A percentile compares a stretch with the other conserved stretches of the same genome.
Evolutionary conservation across 1,140 invertebrate genomes (phyloP).

Genomic region (Drosophila chauvacae): DNA sequence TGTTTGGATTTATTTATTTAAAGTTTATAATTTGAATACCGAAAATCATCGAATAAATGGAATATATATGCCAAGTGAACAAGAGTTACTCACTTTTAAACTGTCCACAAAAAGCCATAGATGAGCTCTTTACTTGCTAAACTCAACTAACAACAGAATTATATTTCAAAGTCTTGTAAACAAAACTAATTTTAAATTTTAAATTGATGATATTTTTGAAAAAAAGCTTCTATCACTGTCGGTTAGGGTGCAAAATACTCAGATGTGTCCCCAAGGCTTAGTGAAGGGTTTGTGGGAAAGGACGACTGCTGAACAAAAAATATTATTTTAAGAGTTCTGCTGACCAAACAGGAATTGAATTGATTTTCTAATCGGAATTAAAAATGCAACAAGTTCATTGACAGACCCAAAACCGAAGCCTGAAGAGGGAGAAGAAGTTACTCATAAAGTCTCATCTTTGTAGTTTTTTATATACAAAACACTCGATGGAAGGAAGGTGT

Average conservation of each 20-base stretch:
- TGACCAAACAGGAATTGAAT: constrained; percentile 57
- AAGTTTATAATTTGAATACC: constrained; percentile 39
- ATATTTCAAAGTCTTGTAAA: neutral
- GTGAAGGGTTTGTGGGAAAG: constrained; percentile 10
- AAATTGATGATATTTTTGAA: constrained; percentile 1
- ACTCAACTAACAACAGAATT: neutral
- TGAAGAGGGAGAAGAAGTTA: constrained; percentile 26
- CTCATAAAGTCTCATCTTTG: constrained; percentile 35
- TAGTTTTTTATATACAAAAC: constrained; percentile 57
- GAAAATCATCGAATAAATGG: constrained; percentile 54
- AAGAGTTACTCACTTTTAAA: constrained; percentile 37
- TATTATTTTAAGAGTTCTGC: constrained; percentile 41
- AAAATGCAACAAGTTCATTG: neutral
- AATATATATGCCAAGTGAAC: constrained; percentile 32
- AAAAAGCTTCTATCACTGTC: constrained; percentile 16
- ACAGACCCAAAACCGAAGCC: constrained; percentile 7
- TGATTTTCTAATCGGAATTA: constrained; percentile 21
- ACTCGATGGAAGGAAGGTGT: constrained; percentile 21
- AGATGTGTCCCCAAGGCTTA: constrained; percentile 34
- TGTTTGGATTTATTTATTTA: constrained; percentile 39
- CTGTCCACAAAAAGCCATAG: constrained; percentile 63
- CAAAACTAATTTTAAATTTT: neutral
- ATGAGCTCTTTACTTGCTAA: constrained; percentile 8
- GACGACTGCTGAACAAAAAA: too few relatives aligned
- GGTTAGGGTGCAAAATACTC: constrained; percentile 58